Conservation (phyloP, 2,113 vertebrate genomes). For the Menidia beryllina region DNA sequence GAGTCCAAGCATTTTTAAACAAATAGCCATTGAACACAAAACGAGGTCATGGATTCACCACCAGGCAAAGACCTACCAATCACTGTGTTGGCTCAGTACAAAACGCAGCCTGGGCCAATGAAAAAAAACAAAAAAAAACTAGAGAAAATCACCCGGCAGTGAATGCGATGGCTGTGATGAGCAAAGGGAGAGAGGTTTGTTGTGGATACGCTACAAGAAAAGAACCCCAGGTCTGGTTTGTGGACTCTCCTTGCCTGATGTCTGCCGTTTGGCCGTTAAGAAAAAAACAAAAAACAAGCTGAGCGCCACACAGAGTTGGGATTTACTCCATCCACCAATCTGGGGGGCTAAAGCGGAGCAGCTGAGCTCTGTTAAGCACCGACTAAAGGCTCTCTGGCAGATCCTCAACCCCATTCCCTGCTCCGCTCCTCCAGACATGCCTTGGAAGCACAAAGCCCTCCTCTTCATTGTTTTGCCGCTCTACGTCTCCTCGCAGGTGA, state of each 20-base stretch:
- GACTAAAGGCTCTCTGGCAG: constrained; percentile 26
- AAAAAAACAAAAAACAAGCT: constrained; percentile 20
- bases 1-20: constrained; percentile 75
- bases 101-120: neutral
- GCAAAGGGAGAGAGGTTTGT: neutral
- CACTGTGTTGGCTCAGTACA: constrained; percentile 5
- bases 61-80: constrained; percentile 51
- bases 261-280: constrained; percentile 7
- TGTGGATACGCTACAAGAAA: constrained; percentile 19
- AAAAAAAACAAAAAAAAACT: neutral
- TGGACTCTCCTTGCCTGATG: neutral
- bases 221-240: neutral
- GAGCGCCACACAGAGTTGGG: constrained; percentile 30
- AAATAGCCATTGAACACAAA: constrained; percentile 76
- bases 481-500: constrained; percentile 31
- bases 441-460: constrained; percentile 12
- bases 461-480: constrained; percentile 28
- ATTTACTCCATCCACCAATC: constrained; percentile 34
- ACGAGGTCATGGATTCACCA: constrained; percentile 69
- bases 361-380: constrained; percentile 40
- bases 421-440: constrained; percentile 37
- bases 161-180: neutral
- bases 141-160: neutral
- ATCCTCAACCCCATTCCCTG: neutral
- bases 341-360: constrained; percentile 5